A percentile compares a stretch with the other conserved stretches of the same genome.
These are phyloP conservation scores for Rapana venosa DNA, from an alignment of 2,888 invertebrate genomes.

Conservation along the genomic window DNA sequence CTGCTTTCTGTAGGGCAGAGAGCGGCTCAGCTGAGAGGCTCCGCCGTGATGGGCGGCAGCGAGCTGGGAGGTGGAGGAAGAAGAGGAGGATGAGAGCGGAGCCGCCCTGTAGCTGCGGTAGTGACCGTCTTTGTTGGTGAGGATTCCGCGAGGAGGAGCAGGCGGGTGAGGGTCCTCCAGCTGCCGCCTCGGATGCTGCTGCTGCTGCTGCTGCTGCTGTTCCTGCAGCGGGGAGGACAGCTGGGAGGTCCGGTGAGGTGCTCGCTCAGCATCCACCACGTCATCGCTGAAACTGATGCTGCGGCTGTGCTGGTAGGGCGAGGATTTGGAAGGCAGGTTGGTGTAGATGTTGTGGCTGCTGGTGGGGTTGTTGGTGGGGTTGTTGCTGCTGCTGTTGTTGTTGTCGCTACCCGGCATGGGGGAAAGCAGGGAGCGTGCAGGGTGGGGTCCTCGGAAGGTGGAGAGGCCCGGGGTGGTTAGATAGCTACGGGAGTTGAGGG, in stretches of 20 bases:
- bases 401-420: neutral
- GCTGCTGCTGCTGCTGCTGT: constrained; percentile 20
- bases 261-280: constrained; percentile 55
- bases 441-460: constrained; percentile 35
- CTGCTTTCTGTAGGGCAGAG: constrained; percentile 4
- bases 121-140: constrained; percentile 24
- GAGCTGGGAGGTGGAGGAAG: neutral
- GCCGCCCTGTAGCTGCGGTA: neutral
- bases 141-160: constrained; percentile 12
- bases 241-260: neutral
- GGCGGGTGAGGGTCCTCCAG: neutral
- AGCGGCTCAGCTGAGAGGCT: neutral
- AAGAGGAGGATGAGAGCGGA: neutral
- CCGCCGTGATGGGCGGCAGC: neutral
- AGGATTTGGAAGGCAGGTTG: constrained; percentile 29
- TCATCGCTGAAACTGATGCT: constrained; percentile 73
- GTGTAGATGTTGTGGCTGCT: constrained; percentile 29
- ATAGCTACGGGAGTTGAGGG: constrained; percentile 34
- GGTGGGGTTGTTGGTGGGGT: neutral
- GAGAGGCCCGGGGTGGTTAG: constrained; percentile 36
- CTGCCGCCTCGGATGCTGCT: neutral
- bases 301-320: constrained; percentile 48
- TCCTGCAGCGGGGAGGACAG: constrained; percentile 7
- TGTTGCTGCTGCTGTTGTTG: neutral
- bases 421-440: neutral